Base-by-base conservation (phyloP, 2,113 vertebrate genomes). In the Alectura lathami region DNA sequence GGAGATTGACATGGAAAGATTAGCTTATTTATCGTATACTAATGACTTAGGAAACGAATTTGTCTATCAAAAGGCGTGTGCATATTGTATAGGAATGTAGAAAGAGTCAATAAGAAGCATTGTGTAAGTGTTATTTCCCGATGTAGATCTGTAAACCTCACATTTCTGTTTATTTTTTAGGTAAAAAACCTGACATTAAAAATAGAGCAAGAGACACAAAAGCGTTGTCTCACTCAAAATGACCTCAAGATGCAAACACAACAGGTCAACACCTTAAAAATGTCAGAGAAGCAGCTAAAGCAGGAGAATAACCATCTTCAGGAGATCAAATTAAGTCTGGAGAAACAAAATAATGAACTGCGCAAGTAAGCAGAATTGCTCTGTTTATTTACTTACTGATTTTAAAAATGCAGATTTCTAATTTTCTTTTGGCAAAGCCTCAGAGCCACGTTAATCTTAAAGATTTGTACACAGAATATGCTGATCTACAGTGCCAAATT, bases 121-220 rank as follows among this genome's bases (percentile, higher is more conserved):
- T 79, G 27, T 91, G 89, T 86, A 77, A 83, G 70, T 63, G 54
- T 86, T 90, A 34, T n/a, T 92, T 79, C 92, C 50, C 43, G 57
- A 6, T 57, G 48, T 84, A 47, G 9, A 8, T 81, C 29, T 63
- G n/a, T 74, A 78, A 90, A 72, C 86, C 53, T 92, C 81, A 88
- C 18, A 9, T 66, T 96, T 80, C 32, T 79, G 29, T 94, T 93
- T 96, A 13, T 72, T 91, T 96, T 95, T 72, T 97, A 99, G 99
- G 98, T 99, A 50, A 99, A 99, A 98, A 99, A 99, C 94, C 96
- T 99, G 91, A 98, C 98, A 6, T 97, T 99, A 96, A 99, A 99
- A 98, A 99, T 99, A 66, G 99, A 99, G 88, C 99, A 99, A 97
- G 99, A 99, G 98, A 98, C 98, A 50, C 99, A 99, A 96, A 99